Percentiles rank a stretch among this genome's conserved stretches.
Conservation (phyloP, 1,140 invertebrate genomes). For the Danaus melanippus region DNA sequence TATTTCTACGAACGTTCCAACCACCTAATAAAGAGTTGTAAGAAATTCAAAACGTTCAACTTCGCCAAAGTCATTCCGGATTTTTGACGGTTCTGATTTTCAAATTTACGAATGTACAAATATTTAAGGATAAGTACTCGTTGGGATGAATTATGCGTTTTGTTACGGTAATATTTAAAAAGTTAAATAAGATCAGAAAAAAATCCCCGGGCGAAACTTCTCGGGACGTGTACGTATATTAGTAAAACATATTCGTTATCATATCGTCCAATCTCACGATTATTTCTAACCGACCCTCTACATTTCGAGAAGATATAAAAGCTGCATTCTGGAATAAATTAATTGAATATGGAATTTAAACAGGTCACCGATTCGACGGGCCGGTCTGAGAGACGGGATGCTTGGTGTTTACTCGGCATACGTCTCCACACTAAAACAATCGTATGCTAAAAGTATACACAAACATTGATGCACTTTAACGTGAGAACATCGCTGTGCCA, state of each 20-base stretch:
- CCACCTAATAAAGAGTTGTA: conserved; percentile 57
- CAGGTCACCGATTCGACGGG: background rate
- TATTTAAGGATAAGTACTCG: conserved; percentile 2
- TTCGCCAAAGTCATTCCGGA: conserved; percentile 27
- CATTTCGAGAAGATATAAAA: no score
- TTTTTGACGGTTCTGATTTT: conserved; percentile 24
- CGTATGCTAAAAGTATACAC: conserved; percentile 64
- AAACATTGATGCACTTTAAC: conserved; percentile 66
- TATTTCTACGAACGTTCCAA: conserved; percentile 57
- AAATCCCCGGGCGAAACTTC: no score
- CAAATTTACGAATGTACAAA: conserved; percentile 10
- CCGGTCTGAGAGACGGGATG: conserved; percentile 20
- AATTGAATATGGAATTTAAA: conserved; percentile 1
- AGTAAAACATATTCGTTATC: no score
- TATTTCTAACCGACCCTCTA: no score
- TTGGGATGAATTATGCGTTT: background rate
- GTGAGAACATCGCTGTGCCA: conserved; percentile 62
- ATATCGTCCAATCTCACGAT: no score
- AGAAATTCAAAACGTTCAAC: conserved; percentile 40
- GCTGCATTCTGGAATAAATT: no score
- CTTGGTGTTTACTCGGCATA: conserved; percentile 58
- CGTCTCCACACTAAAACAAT: conserved; percentile 69
- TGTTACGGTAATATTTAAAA: background rate
- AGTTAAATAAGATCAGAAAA: conserved; percentile 3
- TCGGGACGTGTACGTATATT: no score